These are phyloP conservation scores for Cotesia glomerata DNA, from an alignment of 1,140 invertebrate genomes.

Conservation along the genomic window DNA sequence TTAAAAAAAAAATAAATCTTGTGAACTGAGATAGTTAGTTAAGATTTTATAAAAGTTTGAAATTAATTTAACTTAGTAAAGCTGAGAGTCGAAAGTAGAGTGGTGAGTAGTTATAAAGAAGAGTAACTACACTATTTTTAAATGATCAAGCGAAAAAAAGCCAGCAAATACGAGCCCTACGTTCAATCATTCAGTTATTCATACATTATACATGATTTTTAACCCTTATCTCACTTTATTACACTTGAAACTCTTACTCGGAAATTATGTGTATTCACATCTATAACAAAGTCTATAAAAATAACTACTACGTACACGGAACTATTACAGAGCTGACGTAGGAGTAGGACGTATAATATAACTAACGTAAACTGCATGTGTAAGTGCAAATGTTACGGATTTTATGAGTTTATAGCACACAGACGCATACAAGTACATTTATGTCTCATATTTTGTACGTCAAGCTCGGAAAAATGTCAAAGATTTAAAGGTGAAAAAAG, in stretches of 20 bases:
- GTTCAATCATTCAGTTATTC: not conserved
- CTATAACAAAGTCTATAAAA: not conserved
- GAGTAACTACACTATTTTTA: too few species aligned
- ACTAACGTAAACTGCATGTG: too few species aligned
- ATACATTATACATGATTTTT: too few species aligned
- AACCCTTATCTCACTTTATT: too few species aligned
- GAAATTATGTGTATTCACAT: too few species aligned
- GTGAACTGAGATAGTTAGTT: not conserved
- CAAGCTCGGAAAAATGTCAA: constrained; percentile 7
- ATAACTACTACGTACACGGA: not conserved
- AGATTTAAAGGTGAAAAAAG: constrained; percentile 23
- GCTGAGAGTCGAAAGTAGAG: not conserved
- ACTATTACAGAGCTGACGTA: too few species aligned
- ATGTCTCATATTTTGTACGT: constrained; percentile 24
- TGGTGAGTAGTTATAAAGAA: too few species aligned
- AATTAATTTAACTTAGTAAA: constrained; percentile 32
- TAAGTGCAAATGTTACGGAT: not conserved
- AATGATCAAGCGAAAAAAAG: too few species aligned
- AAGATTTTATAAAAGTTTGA: constrained; percentile 18
- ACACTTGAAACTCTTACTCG: too few species aligned
- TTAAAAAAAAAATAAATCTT: constrained; percentile 1
- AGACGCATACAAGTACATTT: not conserved
- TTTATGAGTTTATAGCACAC: constrained; percentile 14
- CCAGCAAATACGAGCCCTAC: not conserved
- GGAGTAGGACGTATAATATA: not conserved